phyloP scores from a whole-genome alignment of 2,797 vertebrate species.

The Lepidocolaptes lacrymiger region DNA sequence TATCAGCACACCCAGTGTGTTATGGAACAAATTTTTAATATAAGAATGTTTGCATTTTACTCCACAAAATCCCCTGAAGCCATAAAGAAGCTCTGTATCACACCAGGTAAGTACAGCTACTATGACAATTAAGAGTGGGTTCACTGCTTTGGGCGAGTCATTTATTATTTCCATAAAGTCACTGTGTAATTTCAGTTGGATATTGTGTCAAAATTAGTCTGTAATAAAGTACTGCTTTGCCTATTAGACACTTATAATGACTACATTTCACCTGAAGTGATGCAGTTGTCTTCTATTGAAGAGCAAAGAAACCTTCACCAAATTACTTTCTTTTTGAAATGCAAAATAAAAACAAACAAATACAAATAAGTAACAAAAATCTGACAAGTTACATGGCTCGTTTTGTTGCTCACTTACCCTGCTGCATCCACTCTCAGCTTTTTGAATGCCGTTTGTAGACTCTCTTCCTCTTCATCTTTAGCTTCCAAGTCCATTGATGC shows the following conservation, averaged over 20 bases:
- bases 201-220: neutral
- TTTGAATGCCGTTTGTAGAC: slow-evolving; percentile 89
- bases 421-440: slow-evolving; percentile 86
- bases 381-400: neutral
- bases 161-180: neutral
- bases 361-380: neutral
- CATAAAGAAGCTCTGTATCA: neutral
- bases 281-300: neutral
- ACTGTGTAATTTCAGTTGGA: neutral
- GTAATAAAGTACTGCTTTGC: neutral
- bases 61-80: neutral
- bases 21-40: neutral
- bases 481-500: slow-evolving; percentile 82
- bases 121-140: neutral
- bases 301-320: neutral
- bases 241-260: neutral
- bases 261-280: neutral
- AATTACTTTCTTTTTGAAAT: neutral
- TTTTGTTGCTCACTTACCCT: slow-evolving; percentile 70
- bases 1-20: rapidly evolving
- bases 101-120: neutral
- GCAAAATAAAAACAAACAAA: neutral
- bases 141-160: neutral
- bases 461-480: slow-evolving; percentile 86
- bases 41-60: neutral